Evolutionary conservation across 2,797 vertebrate species (phyloP).

Genomic region (Simalia tracyae): DNA sequence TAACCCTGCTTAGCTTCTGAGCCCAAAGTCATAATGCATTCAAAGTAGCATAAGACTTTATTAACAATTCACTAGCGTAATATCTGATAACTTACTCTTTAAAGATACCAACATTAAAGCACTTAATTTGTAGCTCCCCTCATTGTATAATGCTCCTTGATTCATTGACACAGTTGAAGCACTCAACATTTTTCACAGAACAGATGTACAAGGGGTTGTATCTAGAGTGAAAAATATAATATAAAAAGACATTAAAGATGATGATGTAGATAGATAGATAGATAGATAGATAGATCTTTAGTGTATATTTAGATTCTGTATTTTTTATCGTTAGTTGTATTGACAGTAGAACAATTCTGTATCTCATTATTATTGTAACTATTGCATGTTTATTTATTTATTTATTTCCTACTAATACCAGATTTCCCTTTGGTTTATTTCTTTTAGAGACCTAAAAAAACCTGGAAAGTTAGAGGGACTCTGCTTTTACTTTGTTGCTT

Average conservation of each 20-base stretch:
- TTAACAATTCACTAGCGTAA: background rate
- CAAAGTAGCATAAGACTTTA: background rate
- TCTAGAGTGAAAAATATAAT: constrained; percentile 38
- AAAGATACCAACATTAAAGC: constrained; percentile 11
- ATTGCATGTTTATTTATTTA: constrained; percentile 25
- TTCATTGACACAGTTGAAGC: background rate
- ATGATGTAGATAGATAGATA: too few species aligned
- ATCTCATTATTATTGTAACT: constrained; percentile 39
- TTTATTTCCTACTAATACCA: constrained; percentile 33
- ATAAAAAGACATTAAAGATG: constrained; percentile 23
- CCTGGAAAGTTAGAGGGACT: constrained; percentile 63
- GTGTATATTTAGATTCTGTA: constrained; percentile 44
- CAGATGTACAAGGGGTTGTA: constrained; percentile 10
- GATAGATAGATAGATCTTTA: constrained; percentile 39
- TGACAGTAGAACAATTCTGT: constrained; percentile 33
- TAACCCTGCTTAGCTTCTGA: background rate
- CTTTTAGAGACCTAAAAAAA: constrained; percentile 50
- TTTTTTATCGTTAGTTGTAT: constrained; percentile 42
- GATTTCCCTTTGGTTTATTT: constrained; percentile 60
- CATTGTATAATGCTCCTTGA: constrained; percentile 16
- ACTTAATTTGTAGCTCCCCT: background rate
- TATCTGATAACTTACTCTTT: background rate
- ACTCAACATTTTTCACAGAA: constrained; percentile 33
- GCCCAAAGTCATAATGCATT: background rate
- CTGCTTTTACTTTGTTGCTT: constrained; percentile 62